These are phyloP conservation scores for Riptortus pedestris DNA, from an alignment of 1,140 invertebrate species.

Conservation along the genomic window DNA sequence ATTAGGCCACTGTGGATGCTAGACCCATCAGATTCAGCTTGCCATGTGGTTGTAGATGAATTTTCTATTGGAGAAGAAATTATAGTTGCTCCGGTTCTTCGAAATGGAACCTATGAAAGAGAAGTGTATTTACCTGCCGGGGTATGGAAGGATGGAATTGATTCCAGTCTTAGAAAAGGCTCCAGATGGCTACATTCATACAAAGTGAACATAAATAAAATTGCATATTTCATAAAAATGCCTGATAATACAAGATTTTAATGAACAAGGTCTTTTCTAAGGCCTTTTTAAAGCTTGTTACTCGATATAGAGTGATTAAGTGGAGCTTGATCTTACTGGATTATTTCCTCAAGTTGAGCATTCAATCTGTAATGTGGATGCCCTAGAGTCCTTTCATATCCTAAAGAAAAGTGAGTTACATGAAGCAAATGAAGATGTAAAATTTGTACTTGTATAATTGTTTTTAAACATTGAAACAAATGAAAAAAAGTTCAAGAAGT, in stretches of 20 bases:
- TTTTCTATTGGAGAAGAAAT: constrained; percentile 84
- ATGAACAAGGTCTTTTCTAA: constrained; percentile 21
- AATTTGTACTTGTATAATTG: no score
- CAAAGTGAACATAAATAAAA: constrained; percentile 60
- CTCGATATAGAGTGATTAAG: no score
- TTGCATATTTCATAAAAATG: constrained; percentile 76
- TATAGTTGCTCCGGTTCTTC: constrained; percentile 80
- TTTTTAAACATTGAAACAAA: no score
- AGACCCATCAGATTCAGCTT: constrained; percentile 65
- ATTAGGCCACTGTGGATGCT: constrained; percentile 88
- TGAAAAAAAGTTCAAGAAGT: no score
- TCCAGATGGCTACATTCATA: constrained; percentile 83
- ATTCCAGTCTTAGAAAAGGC: constrained; percentile 70
- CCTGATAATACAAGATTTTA: constrained; percentile 71
- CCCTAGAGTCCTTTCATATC: no score
- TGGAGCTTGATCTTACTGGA: no score
- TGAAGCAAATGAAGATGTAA: no score
- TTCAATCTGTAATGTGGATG: no score
- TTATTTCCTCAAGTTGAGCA: no score
- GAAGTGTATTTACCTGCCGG: constrained; percentile 75
- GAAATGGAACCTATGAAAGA: constrained; percentile 49
- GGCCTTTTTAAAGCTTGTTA: no score
- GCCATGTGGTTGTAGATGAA: constrained; percentile 70
- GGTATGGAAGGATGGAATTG: constrained; percentile 81
- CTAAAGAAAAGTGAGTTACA: no score